phyloP scores from a whole-genome alignment of 2,888 invertebrate species.

The Cerceris rybyensis region DNA sequence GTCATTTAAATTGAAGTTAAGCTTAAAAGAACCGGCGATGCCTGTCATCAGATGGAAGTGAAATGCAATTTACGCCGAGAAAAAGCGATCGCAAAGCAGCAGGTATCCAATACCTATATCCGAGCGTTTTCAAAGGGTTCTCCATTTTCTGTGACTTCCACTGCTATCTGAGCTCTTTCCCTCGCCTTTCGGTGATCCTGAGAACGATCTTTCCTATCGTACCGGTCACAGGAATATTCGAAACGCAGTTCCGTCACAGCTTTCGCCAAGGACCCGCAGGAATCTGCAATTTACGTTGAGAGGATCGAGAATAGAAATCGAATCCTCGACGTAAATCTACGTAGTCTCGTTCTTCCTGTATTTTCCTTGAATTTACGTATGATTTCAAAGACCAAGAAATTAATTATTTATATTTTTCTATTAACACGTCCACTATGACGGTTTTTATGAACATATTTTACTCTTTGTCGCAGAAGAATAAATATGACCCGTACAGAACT shows the following conservation, averaged over 20 bases:
- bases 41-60: constrained; percentile 14
- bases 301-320: constrained; percentile 23
- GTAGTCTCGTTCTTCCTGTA: constrained; percentile 12
- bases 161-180: constrained; percentile 11
- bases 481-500: too few relatives aligned
- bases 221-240: background rate
- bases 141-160: background rate
- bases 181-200: constrained; percentile 13
- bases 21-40: constrained; percentile 5
- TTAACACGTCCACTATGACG: too few relatives aligned
- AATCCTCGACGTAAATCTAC: background rate
- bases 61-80: constrained; percentile 19
- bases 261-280: constrained; percentile 16
- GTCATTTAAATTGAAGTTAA: background rate
- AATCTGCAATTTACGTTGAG: constrained; percentile 31
- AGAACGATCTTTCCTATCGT: constrained; percentile 11
- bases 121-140: constrained; percentile 11
- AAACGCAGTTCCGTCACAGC: constrained; percentile 20
- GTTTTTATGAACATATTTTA: too few relatives aligned
- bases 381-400: too few relatives aligned
- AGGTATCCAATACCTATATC: constrained; percentile 43
- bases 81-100: constrained; percentile 33
- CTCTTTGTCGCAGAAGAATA: too few relatives aligned
- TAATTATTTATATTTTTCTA: too few relatives aligned
- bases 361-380: background rate